Conservation (phyloP, 2,888 invertebrate species). For the Dynastes hyllus region DNA sequence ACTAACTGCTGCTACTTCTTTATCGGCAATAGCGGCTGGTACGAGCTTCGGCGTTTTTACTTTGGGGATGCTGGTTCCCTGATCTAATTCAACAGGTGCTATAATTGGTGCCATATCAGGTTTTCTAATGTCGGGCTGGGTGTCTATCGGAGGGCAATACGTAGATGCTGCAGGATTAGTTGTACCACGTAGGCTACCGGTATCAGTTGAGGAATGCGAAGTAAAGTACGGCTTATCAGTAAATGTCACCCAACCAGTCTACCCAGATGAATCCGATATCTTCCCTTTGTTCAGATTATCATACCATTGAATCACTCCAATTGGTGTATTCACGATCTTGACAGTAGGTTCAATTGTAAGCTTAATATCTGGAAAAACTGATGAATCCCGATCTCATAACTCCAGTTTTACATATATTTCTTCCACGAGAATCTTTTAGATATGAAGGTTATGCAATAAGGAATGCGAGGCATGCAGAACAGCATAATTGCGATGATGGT, state of each 20-base stretch:
- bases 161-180: slow-evolving; percentile 77
- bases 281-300: slow-evolving; percentile 86
- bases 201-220: slow-evolving; percentile 71
- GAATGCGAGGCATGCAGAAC: slow-evolving; percentile 44
- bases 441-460: slow-evolving; percentile 50
- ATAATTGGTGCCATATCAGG: slow-evolving; percentile 77
- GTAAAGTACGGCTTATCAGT: slow-evolving; percentile 61
- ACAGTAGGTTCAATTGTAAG: slow-evolving; percentile 80
- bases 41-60: slow-evolving; percentile 89
- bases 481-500: slow-evolving; percentile 44
- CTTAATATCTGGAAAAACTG: slow-evolving; percentile 73
- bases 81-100: slow-evolving; percentile 82
- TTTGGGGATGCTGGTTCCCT: slow-evolving; percentile 87
- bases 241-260: slow-evolving; percentile 68
- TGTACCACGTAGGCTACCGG: slow-evolving; percentile 74
- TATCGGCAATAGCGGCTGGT: slow-evolving; percentile 89
- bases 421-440: slow-evolving; percentile 58
- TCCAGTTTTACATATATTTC: slow-evolving; percentile 75
- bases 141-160: slow-evolving; percentile 80
- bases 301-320: slow-evolving; percentile 87
- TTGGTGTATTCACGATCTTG: slow-evolving; percentile 80
- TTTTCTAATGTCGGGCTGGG: slow-evolving; percentile 76
- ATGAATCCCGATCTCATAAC: slow-evolving; percentile 78
- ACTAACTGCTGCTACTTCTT: slow-evolving; percentile 82
- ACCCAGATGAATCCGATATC: slow-evolving; percentile 72